These are phyloP conservation scores for Lepidurus apus DNA, from an alignment of 1,140 invertebrate genomes.

Conservation along the genomic window DNA sequence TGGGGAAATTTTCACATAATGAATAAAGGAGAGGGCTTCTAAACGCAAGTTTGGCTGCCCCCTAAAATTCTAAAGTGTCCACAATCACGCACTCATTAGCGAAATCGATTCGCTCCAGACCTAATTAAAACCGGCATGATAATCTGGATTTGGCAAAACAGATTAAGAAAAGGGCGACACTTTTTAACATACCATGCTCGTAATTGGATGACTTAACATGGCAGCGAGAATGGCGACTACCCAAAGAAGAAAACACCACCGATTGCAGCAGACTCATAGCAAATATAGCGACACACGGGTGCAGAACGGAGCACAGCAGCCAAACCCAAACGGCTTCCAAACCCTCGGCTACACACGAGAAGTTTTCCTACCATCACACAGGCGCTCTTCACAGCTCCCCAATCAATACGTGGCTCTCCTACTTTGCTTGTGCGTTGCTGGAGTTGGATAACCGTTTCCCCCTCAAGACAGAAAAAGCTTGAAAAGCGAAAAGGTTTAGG, in stretches of 20 bases:
- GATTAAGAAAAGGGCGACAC: neutral
- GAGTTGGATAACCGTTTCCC: neutral
- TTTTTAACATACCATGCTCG: neutral
- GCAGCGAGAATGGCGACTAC: neutral
- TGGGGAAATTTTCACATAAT: neutral
- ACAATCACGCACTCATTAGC: constrained; percentile 18
- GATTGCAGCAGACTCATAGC: constrained; percentile 12
- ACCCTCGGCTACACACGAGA: neutral
- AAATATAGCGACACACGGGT: neutral
- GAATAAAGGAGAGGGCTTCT: neutral
- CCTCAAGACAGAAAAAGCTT: neutral
- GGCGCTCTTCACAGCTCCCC: constrained; percentile 7
- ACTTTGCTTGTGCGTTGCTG: neutral
- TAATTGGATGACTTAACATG: neutral
- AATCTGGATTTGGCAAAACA: neutral
- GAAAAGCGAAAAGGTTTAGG: neutral
- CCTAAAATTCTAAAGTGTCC: neutral
- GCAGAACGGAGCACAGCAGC: neutral
- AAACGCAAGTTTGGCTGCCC: neutral
- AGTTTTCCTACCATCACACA: constrained; percentile 1
- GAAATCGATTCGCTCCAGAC: neutral
- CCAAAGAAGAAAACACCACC: neutral
- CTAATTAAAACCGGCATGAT: neutral
- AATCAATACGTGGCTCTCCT: constrained; percentile 17
- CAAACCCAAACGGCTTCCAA: neutral